Percentiles rank a stretch among this genome's conserved stretches.
Conservation (phyloP, 2,888 invertebrate species). For the Lasioglossum lativentre region DNA sequence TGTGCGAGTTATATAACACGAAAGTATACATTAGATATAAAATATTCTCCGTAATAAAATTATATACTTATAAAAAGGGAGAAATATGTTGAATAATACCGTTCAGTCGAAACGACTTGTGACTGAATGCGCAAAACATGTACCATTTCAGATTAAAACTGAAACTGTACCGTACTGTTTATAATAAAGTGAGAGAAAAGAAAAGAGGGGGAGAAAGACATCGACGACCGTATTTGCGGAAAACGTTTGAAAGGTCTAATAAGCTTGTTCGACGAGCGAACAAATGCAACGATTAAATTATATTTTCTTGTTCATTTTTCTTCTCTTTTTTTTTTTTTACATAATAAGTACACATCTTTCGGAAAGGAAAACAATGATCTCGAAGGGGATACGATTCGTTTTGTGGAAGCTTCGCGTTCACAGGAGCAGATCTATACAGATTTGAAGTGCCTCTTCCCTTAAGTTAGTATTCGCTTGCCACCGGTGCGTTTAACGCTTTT, state of each 20-base stretch:
- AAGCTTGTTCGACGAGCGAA: slow-evolving; percentile 24
- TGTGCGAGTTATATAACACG: slow-evolving; percentile 13
- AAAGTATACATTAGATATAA: slow-evolving; percentile 11
- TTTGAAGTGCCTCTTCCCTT: slow-evolving; percentile 75
- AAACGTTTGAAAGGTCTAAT: slow-evolving; percentile 28
- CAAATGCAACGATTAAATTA: slow-evolving; percentile 41
- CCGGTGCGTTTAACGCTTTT: slow-evolving; percentile 74
- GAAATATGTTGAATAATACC: not conserved
- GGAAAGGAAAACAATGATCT: slow-evolving; percentile 14
- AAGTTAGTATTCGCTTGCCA: slow-evolving; percentile 62
- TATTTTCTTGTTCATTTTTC: slow-evolving; percentile 25
- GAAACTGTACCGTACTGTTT: too few relatives aligned
- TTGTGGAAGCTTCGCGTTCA: slow-evolving; percentile 20
- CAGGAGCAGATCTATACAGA: slow-evolving; percentile 65
- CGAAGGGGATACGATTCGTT: slow-evolving; percentile 16
- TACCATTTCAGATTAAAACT: not conserved
- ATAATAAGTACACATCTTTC: slow-evolving; percentile 43
- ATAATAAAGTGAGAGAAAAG: not conserved
- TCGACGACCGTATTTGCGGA: not conserved
- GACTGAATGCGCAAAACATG: not conserved
- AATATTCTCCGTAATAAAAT: slow-evolving; percentile 57
- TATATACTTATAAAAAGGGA: slow-evolving; percentile 34
- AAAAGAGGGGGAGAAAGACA: not conserved
- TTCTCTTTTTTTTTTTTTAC: slow-evolving; percentile 20
- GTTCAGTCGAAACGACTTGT: not conserved